Conservation (phyloP, 2,888 invertebrate species). For the Pheosia gnoma region DNA sequence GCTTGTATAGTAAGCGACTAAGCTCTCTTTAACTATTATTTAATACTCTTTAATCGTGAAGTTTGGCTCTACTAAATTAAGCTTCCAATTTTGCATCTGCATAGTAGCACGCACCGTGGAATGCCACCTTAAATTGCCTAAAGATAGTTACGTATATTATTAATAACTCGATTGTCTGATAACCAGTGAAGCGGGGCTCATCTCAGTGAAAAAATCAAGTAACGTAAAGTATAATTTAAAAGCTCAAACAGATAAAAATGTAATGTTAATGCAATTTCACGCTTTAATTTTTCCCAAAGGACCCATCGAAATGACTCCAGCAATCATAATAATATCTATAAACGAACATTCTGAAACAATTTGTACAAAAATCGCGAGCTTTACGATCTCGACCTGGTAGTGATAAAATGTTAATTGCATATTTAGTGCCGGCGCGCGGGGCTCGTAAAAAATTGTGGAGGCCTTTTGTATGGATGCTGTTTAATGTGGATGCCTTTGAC, state of each 20-base stretch:
- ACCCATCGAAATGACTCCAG: neutral
- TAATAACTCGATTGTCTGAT: too few species aligned
- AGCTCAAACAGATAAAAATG: too few species aligned
- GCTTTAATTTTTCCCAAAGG: neutral
- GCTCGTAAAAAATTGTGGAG: constrained; percentile 43
- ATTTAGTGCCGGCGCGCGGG: constrained; percentile 35
- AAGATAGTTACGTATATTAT: too few species aligned
- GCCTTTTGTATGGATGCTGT: constrained; percentile 32
- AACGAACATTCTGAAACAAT: constrained; percentile 7
- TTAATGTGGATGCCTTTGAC: constrained; percentile 16
- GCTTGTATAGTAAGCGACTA: neutral
- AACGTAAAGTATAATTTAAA: too few species aligned
- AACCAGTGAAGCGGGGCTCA: too few species aligned
- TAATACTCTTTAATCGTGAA: too few species aligned
- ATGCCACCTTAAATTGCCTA: too few species aligned
- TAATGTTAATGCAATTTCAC: neutral
- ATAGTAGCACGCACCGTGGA: too few species aligned
- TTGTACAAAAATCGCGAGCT: constrained; percentile 16
- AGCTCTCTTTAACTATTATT: too few species aligned
- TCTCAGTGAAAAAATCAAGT: too few species aligned
- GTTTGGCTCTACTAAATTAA: too few species aligned
- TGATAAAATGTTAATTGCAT: constrained; percentile 48
- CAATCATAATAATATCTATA: neutral
- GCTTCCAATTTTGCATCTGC: too few species aligned
- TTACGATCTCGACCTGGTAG: constrained; percentile 40